Percentiles rank a stretch among this genome's conserved stretches.
phyloP scores from a whole-genome alignment of 2,888 invertebrate species.

The Apomyelois bistriatella region DNA sequence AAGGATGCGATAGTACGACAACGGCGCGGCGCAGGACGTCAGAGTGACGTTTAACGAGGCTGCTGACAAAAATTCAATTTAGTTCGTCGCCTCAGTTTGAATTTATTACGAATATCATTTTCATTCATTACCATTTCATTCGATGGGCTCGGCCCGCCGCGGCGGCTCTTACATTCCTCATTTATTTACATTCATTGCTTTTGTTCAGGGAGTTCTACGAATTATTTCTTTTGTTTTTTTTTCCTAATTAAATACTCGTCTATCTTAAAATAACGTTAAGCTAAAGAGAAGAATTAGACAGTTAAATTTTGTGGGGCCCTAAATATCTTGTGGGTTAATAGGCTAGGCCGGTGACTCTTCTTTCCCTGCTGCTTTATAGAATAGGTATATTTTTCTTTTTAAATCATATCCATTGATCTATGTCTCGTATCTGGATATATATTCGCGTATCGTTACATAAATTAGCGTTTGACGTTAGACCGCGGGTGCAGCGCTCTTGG shows the following conservation, averaged over 20 bases:
- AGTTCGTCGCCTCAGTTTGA: slow-evolving; percentile 20
- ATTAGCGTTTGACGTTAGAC: not conserved
- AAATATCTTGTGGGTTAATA: too few relatives aligned
- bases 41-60: slow-evolving; percentile 2
- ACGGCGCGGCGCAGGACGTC: not conserved
- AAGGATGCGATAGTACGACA: slow-evolving; percentile 1
- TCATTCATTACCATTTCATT: slow-evolving; percentile 22
- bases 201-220: slow-evolving; percentile 5
- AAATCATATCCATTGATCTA: too few relatives aligned
- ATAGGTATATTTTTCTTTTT: too few relatives aligned
- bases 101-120: slow-evolving; percentile 24
- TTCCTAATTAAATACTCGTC: slow-evolving; percentile 2
- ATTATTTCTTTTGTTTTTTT: not conserved
- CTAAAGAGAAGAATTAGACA: too few relatives aligned
- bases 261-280: not conserved
- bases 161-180: slow-evolving; percentile 10
- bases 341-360: too few relatives aligned
- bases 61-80: slow-evolving; percentile 21
- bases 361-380: too few relatives aligned
- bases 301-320: too few relatives aligned
- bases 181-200: slow-evolving; percentile 18
- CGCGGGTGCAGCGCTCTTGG: not conserved
- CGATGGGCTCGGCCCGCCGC: slow-evolving; percentile 1
- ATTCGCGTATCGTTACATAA: not conserved
- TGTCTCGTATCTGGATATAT: not conserved